These are phyloP conservation scores for Dicerorhinus sumatrensis DNA, from an alignment of 2,113 vertebrate species.

Conservation along the genomic window DNA sequence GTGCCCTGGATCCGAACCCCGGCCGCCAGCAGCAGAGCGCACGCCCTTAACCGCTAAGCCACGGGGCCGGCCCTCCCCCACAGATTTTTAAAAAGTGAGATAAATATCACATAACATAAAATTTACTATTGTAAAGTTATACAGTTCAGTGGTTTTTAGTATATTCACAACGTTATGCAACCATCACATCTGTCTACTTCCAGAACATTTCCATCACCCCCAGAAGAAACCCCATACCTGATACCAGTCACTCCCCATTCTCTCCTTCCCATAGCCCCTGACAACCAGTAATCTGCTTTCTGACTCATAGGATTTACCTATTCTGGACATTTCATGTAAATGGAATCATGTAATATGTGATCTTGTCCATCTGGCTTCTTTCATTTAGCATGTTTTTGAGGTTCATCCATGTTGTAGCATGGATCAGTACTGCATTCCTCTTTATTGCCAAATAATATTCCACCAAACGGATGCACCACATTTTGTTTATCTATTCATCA, in stretches of 20 bases:
- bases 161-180: background rate
- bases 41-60: too few species aligned
- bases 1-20: too few species aligned
- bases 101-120: background rate
- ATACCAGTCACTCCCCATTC: background rate
- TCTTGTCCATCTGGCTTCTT: background rate
- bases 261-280: background rate
- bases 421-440: background rate
- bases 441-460: background rate
- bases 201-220: background rate
- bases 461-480: background rate
- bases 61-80: too few species aligned
- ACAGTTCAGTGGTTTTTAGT: background rate
- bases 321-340: background rate
- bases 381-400: conserved; percentile 20
- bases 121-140: background rate
- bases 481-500: background rate
- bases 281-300: background rate
- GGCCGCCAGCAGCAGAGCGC: too few species aligned
- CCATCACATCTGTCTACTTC: background rate
- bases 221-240: background rate
- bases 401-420: background rate
- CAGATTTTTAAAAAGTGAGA: background rate
- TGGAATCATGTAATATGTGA: background rate
- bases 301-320: background rate